Evolutionary conservation across 1,140 invertebrate species (phyloP).

Genomic region (Proales similis): DNA sequence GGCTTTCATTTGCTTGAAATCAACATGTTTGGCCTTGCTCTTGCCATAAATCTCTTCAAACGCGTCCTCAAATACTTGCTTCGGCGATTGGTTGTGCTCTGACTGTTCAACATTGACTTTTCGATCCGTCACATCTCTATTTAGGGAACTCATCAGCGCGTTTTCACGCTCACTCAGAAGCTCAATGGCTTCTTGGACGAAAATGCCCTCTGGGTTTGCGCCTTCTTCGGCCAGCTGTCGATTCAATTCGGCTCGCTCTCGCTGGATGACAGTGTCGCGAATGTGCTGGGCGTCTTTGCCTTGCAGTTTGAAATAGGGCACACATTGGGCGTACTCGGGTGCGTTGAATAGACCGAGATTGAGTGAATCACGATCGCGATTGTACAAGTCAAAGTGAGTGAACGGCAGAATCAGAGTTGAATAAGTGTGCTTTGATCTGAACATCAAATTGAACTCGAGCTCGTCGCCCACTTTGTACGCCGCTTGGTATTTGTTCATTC

Average conservation of each 20-base stretch:
- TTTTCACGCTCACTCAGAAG: conserved; percentile 57
- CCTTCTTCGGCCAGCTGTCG: conserved; percentile 59
- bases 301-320: conserved; percentile 17
- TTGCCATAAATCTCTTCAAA: not conserved
- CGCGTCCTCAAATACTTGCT: not conserved
- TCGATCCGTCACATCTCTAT: not conserved
- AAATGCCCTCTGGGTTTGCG: conserved; percentile 71
- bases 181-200: conserved; percentile 70
- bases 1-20: not conserved
- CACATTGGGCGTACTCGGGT: not conserved
- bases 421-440: conserved; percentile 21
- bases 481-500: conserved; percentile 1
- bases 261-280: conserved; percentile 63
- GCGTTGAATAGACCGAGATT: conserved; percentile 11
- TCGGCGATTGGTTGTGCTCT: not conserved
- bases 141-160: conserved; percentile 27
- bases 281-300: conserved; percentile 54
- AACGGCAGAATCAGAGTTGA: conserved; percentile 6
- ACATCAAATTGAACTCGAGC: conserved; percentile 75
- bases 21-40: not conserved
- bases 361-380: conserved; percentile 1
- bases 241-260: conserved; percentile 65
- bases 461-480: conserved; percentile 62
- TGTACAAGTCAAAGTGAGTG: not conserved
- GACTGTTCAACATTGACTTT: too few relatives aligned